A percentile compares a stretch with the other conserved stretches of the same genome.
Evolutionary conservation across 2,113 vertebrate genomes (phyloP).

Genomic region (Thinocorus orbignyianus): DNA sequence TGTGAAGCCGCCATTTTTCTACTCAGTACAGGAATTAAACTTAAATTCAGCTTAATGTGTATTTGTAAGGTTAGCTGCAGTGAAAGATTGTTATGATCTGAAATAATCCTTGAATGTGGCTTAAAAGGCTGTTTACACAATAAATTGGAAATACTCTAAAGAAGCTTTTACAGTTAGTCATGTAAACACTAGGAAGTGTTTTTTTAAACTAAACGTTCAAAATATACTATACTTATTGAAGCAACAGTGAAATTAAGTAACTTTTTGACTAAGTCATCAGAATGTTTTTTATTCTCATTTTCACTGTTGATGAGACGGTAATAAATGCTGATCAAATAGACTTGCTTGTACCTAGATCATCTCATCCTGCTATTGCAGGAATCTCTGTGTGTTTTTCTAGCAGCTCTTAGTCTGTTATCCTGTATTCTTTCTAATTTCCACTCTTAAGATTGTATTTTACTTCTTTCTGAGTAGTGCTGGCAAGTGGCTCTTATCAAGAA

Average conservation of each 20-base stretch:
- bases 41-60: constrained; percentile 9
- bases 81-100: neutral
- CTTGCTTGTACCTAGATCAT: neutral
- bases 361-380: neutral
- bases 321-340: neutral
- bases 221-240: neutral
- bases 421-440: constrained; percentile 51
- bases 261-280: neutral
- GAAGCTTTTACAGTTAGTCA: constrained; percentile 13
- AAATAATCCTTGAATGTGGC: constrained; percentile 2
- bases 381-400: neutral
- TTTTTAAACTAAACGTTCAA: constrained; percentile 30
- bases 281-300: neutral
- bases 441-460: constrained; percentile 56
- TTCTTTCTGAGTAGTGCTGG: constrained; percentile 47
- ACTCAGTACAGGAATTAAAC: neutral
- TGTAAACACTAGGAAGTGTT: neutral
- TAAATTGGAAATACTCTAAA: neutral
- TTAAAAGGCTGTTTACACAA: constrained; percentile 20
- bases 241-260: neutral
- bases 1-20: neutral
- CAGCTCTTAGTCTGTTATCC: neutral
- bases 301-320: neutral
- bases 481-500: constrained; percentile 61
- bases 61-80: constrained; percentile 8